Percentiles rank a stretch among this genome's conserved stretches.
phyloP scores from a whole-genome alignment of 1,140 invertebrate genomes.

The Odontomachus brunneus region DNA sequence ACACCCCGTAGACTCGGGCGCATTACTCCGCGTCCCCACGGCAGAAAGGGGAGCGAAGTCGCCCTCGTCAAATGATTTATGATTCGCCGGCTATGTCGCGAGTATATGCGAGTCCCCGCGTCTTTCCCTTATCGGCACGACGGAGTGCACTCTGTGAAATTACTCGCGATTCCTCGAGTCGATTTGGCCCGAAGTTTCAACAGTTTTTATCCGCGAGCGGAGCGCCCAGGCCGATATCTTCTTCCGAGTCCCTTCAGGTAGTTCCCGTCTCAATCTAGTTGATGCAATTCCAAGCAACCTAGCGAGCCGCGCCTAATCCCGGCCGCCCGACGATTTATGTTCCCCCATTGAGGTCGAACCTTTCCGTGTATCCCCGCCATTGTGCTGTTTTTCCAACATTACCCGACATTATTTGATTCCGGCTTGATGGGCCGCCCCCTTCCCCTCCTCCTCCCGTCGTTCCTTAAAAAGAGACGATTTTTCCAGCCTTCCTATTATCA shows the following conservation, averaged over 20 bases:
- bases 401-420: constrained; percentile 41
- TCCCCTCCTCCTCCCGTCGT: too few species aligned
- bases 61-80: constrained; percentile 59
- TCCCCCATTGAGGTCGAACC: constrained; percentile 24
- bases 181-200: constrained; percentile 52
- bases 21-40: constrained; percentile 23
- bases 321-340: constrained; percentile 46
- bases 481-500: not conserved
- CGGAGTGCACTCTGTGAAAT: constrained; percentile 78
- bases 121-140: constrained; percentile 68
- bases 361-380: constrained; percentile 31
- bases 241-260: constrained; percentile 37
- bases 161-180: constrained; percentile 70
- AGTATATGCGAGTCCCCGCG: not conserved
- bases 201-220: constrained; percentile 63
- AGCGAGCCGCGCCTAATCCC: constrained; percentile 50
- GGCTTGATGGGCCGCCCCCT: not conserved
- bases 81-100: constrained; percentile 41
- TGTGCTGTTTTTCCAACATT: constrained; percentile 44
- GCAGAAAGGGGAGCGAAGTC: constrained; percentile 31
- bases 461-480: not conserved
- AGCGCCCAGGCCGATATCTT: constrained; percentile 49
- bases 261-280: constrained; percentile 54
- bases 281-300: constrained; percentile 52
- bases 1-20: constrained; percentile 11